phyloP scores from a whole-genome alignment of 2,797 vertebrate genomes.

The Alosa sapidissima region DNA sequence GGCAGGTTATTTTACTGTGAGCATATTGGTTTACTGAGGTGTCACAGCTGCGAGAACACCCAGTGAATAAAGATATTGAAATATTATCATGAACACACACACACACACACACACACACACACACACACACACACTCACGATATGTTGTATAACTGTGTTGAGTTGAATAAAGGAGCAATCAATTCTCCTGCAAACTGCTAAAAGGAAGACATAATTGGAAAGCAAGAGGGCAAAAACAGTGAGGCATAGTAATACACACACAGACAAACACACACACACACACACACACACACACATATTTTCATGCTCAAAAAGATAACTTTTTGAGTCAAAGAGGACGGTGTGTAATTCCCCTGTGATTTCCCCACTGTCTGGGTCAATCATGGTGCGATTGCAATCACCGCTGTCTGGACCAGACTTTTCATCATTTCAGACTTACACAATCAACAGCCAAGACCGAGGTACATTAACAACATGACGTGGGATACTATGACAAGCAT shows the following conservation, averaged over 20 bases:
- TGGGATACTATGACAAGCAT: neutral
- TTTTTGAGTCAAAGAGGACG: neutral
- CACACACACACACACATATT: neutral
- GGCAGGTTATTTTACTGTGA: neutral
- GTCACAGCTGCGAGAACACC: neutral
- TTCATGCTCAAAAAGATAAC: neutral
- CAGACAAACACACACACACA: neutral
- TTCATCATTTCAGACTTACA: too few relatives aligned
- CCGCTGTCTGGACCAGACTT: neutral
- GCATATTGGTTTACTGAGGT: neutral
- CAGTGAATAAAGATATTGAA: neutral
- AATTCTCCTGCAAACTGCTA: neutral
- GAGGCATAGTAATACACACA: neutral
- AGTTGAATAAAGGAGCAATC: neutral
- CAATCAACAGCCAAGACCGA: too few relatives aligned
- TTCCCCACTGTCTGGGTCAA: neutral
- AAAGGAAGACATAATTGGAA: neutral
- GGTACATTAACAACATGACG: too few relatives aligned
- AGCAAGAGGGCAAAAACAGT: neutral
- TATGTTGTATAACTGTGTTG: neutral
- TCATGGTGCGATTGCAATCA: neutral
- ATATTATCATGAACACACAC: neutral
- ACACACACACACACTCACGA: neutral
- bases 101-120: neutral
- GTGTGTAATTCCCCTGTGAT: neutral